phyloP scores from a whole-genome alignment of 2,797 vertebrate genomes.

The Peromyscus attwateri region DNA sequence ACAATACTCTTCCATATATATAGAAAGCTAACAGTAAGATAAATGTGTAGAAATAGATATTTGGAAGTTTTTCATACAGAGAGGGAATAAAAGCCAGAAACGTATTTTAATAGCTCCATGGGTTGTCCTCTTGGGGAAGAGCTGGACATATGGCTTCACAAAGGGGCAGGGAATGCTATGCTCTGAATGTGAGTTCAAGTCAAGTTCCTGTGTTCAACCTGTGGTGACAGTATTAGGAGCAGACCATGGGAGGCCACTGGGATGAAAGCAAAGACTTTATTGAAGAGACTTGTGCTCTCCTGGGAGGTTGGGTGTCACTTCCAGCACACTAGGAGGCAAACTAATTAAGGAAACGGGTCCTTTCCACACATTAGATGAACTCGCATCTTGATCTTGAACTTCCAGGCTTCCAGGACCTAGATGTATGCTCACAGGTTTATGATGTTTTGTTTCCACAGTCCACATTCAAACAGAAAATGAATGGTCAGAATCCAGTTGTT shows the following conservation, averaged over 20 bases:
- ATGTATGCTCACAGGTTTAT: background rate
- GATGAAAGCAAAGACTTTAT: background rate
- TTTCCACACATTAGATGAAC: background rate
- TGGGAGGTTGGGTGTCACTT: background rate
- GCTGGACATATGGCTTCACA: background rate
- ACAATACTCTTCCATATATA: background rate
- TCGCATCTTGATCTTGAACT: background rate
- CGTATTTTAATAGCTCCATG: background rate
- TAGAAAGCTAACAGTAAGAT: background rate
- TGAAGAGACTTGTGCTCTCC: background rate
- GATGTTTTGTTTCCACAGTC: background rate
- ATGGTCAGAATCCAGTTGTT: background rate
- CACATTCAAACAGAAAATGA: background rate
- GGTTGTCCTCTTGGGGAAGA: background rate
- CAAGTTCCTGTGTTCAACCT: background rate
- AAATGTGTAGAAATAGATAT: background rate
- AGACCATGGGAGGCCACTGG: background rate
- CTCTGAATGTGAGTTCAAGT: background rate
- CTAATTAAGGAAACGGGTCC: background rate
- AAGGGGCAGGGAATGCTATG: background rate
- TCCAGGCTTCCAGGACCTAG: background rate
- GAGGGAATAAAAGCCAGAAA: background rate
- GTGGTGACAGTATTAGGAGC: no score
- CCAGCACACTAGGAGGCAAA: background rate
- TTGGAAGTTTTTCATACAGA: background rate